Conservation (phyloP, 2,797 vertebrate species). For the Diplodus puntazzo region DNA sequence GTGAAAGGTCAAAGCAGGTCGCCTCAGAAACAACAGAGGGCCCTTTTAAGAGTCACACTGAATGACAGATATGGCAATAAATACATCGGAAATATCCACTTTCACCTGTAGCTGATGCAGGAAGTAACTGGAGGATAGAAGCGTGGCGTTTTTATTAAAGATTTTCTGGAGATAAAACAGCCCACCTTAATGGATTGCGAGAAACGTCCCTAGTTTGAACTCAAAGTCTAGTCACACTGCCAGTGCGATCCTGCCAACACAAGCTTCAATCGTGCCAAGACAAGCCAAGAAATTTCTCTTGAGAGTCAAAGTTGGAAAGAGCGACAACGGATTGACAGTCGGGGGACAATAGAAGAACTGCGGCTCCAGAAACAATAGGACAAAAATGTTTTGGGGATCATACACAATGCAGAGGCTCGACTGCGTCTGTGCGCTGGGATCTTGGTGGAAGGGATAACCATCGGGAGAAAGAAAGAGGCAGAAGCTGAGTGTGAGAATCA, state of each 20-base stretch:
- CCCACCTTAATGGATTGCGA: conserved; percentile 39
- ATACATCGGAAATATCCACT: background rate
- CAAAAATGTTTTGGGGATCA: conserved; percentile 44
- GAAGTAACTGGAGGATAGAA: conserved; percentile 14
- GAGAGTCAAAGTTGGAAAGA: conserved; percentile 64
- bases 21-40: conserved; percentile 20
- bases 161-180: conserved; percentile 48
- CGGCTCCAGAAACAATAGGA: conserved; percentile 66
- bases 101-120: conserved; percentile 7
- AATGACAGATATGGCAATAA: conserved; percentile 30
- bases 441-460: conserved; percentile 24
- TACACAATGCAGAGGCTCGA: conserved; percentile 50
- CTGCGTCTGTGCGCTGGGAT: conserved; percentile 42
- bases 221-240: conserved; percentile 34
- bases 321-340: conserved; percentile 65
- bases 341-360: conserved; percentile 61
- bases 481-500: conserved; percentile 21
- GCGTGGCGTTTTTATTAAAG: conserved; percentile 19
- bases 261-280: conserved; percentile 62
- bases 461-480: conserved; percentile 4
- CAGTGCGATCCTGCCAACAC: conserved; percentile 62
- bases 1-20: conserved; percentile 44
- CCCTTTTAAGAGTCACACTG: conserved; percentile 9
- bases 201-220: conserved; percentile 61
- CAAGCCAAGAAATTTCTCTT: conserved; percentile 66